These are phyloP conservation scores for Plagodis pulveraria DNA, from an alignment of 2,888 invertebrate species.

Conservation along the genomic window DNA sequence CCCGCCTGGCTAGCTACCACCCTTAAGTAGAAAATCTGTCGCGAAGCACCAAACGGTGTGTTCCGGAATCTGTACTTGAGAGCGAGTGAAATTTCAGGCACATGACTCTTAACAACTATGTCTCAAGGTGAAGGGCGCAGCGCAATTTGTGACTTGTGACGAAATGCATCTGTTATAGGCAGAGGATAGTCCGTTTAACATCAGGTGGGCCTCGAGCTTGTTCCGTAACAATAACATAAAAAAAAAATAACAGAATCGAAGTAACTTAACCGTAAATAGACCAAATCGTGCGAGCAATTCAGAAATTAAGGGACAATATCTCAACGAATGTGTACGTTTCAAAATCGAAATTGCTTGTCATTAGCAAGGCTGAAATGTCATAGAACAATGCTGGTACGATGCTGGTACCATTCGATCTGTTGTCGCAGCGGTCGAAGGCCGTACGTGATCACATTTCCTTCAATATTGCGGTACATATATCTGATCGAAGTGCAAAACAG, in stretches of 20 bases:
- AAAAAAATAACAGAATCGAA: neutral
- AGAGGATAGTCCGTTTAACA: too few relatives aligned
- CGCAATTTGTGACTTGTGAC: too few relatives aligned
- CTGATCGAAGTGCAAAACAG: slow-evolving; percentile 15
- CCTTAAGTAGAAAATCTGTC: too few relatives aligned
- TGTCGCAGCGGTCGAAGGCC: slow-evolving; percentile 75
- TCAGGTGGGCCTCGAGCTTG: too few relatives aligned
- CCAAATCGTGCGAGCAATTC: slow-evolving; percentile 50
- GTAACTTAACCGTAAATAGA: slow-evolving; percentile 2
- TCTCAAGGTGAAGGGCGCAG: too few relatives aligned
- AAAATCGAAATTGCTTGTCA: slow-evolving; percentile 82
- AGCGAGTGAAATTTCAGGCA: too few relatives aligned
- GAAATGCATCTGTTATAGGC: too few relatives aligned
- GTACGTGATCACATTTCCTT: slow-evolving; percentile 80
- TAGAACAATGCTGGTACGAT: slow-evolving; percentile 83
- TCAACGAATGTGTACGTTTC: slow-evolving; percentile 75
- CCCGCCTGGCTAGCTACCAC: too few relatives aligned
- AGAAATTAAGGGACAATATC: slow-evolving; percentile 60
- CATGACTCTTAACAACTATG: too few relatives aligned
- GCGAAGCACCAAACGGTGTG: too few relatives aligned
- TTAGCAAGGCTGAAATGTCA: slow-evolving; percentile 83
- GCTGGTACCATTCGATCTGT: slow-evolving; percentile 58
- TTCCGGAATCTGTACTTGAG: too few relatives aligned
- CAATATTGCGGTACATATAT: slow-evolving; percentile 52
- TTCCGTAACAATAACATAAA: too few relatives aligned